Base-by-base conservation (phyloP, 2,888 invertebrate genomes). In the Rhagonycha fulva region DNA sequence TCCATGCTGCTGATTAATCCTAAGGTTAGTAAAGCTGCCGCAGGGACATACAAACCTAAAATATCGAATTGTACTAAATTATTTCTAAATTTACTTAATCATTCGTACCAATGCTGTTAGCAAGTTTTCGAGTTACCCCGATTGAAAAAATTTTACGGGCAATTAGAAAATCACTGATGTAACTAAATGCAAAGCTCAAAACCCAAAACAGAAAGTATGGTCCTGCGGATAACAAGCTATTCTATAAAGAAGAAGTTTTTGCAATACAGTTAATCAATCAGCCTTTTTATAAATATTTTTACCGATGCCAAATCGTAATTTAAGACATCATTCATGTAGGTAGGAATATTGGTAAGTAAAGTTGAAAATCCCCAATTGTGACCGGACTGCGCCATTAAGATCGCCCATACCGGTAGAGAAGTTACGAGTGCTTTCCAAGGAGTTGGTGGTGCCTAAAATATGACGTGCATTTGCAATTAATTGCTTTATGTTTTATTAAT, bases 341-440 rank as follows among this genome's bases (percentile, higher is more conserved):
- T 91, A 0, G 96, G 96, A 83, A 95, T 93, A 86, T 96, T 93
- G 0, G 95, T 95, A 0, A 96, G 89, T 28, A 96, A 88, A 26
- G 95, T 95, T 93, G 95, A 96, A 87, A 94, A 95, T 28, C 95
- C 95, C 91, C 95, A 94, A 82, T 91, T 92, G 82, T 95, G 94
- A 0, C 93, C 92, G 78, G 92, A 91, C 84, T 96, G 95, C 0
- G 93, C 92, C 2, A 93, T 84, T 2, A 94, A 85, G 5, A 96
- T 89, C 0, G 95, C 92, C 91, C 93, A 92, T 84, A 96, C 93
- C 0, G 96, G 94, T 24, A 92, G 83, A 0, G 95, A 95, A 0
- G 92, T 94, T 67, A 93, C 88, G 77, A 97, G 94, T 5, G 91
- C 88, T 71, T 87, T 87, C 96, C 96, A 96, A 0, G 96, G 96